Evolutionary conservation across 2,113 vertebrate species (phyloP), one percentile per base, ranked within the genome.

Genomic region (Odontophorus gujanensis): DNA sequence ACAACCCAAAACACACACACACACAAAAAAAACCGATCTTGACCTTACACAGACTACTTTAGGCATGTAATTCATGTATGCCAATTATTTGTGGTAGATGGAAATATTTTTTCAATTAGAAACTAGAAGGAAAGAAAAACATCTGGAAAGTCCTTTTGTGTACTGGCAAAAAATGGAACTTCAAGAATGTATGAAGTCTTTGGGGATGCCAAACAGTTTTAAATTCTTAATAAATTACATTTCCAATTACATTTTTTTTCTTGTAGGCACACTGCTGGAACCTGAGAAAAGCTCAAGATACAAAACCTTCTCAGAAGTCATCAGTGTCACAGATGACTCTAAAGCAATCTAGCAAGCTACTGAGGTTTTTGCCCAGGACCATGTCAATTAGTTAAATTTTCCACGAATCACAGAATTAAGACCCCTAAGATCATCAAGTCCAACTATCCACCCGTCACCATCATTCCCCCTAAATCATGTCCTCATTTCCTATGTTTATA

Each of bases 91-190:
- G 58, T 28, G 71, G 42, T 30, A 73, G 6, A 26, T 26, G 48
- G 84, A 87, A 93, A 79, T 25, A 91, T 62, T 85, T 86, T 53
- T 73, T 58, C 63, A 66, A 53, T 78, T 81, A 72, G 42, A 67
- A 89, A 85, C 75, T 65, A 50, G 61, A 84, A 81, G 62, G 15
- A 65, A 87, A 83, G 50, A 85, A 77, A 74, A 83, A 50, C 55
- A 93, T 59, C 65, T 61, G 61, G 76, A 85, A 83, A 85, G 11
- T 61, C 62, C 67, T 69, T 85, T 18, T 18, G 38, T 51, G 57
- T 67, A 67, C 51, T 85, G 42, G 62, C 48, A 90, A 77, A 90
- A 38, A 42, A 74, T 0, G 2, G 28, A 77, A 66, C 83, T 93
- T 62, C 51, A 34, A 67, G 87, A 34, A 82, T 67, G 15, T 25